Conservation (phyloP, 2,888 invertebrate species). For the Hydrotaea diabolus region DNA sequence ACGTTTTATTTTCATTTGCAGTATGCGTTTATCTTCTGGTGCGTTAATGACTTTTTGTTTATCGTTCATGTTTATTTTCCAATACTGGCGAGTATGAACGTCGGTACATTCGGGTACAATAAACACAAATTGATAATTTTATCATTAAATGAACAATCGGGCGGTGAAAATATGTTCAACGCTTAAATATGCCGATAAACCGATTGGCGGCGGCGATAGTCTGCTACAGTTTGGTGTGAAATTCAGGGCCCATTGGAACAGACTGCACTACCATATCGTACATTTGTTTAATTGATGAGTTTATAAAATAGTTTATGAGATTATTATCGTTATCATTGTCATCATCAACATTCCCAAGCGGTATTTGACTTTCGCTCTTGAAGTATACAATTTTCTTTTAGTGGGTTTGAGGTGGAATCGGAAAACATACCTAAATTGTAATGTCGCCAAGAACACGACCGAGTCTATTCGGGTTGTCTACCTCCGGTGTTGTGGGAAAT, state of each 20-base stretch:
- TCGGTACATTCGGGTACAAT: not conserved
- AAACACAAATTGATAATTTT: conserved; percentile 55
- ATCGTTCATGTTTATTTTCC: conserved; percentile 32
- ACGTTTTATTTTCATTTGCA: not conserved
- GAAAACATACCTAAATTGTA: not conserved
- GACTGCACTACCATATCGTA: not conserved
- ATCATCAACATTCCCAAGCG: not conserved
- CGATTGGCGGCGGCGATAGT: conserved; percentile 18
- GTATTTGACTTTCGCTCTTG: conserved; percentile 9
- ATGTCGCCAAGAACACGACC: conserved; percentile 43
- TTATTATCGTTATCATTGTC: conserved; percentile 38
- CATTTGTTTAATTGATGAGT: conserved; percentile 21
- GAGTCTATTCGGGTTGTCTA: not conserved
- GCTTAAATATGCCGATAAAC: conserved; percentile 7
- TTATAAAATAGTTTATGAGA: conserved; percentile 26
- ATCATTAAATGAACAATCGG: conserved; percentile 58
- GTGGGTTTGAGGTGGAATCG: not conserved
- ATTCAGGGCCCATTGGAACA: not conserved
- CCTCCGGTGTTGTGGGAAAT: conserved; percentile 43
- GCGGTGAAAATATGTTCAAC: not conserved
- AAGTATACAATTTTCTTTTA: not conserved
- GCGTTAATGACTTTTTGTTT: conserved; percentile 33
- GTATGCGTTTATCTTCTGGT: conserved; percentile 13
- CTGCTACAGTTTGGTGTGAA: conserved; percentile 29
- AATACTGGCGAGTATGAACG: not conserved